Evolutionary conservation across 2,888 invertebrate genomes (phyloP).

Genomic region (Athetis lepigone): DNA sequence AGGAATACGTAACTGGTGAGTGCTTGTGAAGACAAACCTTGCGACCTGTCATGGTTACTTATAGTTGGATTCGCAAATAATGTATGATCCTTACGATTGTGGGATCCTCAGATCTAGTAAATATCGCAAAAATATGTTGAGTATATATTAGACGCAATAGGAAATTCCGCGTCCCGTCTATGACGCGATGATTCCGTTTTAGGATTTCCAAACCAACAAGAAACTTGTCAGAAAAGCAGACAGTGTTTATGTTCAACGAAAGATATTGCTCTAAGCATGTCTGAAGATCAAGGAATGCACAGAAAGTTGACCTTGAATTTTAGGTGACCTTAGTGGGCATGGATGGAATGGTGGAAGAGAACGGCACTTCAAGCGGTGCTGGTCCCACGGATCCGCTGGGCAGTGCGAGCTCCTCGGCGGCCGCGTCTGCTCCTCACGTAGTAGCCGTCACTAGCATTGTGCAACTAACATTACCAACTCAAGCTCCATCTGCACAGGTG

Average conservation of each 20-base stretch:
- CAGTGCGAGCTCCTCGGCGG: constrained; percentile 76
- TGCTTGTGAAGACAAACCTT: constrained; percentile 91
- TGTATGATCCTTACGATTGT: constrained; percentile 78
- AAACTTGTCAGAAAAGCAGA: constrained; percentile 69
- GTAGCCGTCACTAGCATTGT: constrained; percentile 94
- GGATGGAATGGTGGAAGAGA: constrained; percentile 98
- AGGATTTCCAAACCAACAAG: constrained; percentile 82
- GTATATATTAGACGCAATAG: constrained; percentile 85
- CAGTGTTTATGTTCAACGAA: constrained; percentile 67
- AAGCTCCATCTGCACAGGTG: constrained; percentile 93
- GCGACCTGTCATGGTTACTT: constrained; percentile 89
- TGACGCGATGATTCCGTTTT: constrained; percentile 87
- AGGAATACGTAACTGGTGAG: constrained; percentile 98
- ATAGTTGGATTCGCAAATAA: constrained; percentile 85
- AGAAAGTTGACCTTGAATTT: constrained; percentile 90
- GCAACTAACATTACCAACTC: constrained; percentile 94
- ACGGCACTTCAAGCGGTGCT: constrained; percentile 91
- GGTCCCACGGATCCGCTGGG: constrained; percentile 83
- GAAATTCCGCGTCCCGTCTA: constrained; percentile 82
- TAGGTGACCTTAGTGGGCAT: constrained; percentile 93
- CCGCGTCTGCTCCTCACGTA: constrained; percentile 81
- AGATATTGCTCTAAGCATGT: constrained; percentile 71
- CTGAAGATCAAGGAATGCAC: constrained; percentile 83
- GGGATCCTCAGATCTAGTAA: constrained; percentile 71
- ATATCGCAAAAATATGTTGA: constrained; percentile 77